Percentiles rank a stretch among this genome's conserved stretches.
Evolutionary conservation across 2,888 invertebrate species (phyloP).

Genomic region (Epistrophe grossulariae): DNA sequence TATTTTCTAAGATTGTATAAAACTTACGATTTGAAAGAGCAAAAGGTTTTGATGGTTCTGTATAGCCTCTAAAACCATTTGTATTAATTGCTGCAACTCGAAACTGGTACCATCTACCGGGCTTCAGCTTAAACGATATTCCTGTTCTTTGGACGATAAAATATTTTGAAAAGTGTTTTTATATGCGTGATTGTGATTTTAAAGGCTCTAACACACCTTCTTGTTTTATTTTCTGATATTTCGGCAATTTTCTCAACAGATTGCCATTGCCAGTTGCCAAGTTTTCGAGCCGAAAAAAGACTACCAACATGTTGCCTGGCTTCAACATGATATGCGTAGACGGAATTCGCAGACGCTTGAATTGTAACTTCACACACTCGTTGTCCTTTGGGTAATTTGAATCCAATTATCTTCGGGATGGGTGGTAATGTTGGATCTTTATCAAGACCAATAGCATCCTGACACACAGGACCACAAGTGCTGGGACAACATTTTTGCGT

Average conservation of each 20-base stretch:
- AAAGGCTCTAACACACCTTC: constrained; percentile 70
- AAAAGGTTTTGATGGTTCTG: constrained; percentile 87
- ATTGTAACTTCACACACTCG: constrained; percentile 85
- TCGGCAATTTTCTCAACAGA: constrained; percentile 81
- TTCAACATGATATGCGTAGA: constrained; percentile 85
- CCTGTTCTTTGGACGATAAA: constrained; percentile 78
- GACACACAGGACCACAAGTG: constrained; percentile 89
- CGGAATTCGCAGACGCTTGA: constrained; percentile 80
- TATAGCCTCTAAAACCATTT: constrained; percentile 90
- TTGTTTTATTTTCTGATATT: constrained; percentile 77
- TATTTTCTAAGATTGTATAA: constrained; percentile 49
- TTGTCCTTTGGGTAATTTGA: constrained; percentile 84
- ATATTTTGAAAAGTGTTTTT: constrained; percentile 4
- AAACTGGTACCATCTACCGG: constrained; percentile 92
- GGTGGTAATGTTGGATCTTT: constrained; percentile 86
- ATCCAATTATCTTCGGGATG: constrained; percentile 86
- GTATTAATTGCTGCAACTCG: constrained; percentile 90
- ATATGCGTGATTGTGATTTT: neutral
- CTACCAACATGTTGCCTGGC: constrained; percentile 89
- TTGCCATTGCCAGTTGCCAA: constrained; percentile 87
- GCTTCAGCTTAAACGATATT: constrained; percentile 83
- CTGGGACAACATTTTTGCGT: constrained; percentile 88
- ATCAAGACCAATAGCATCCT: constrained; percentile 85
- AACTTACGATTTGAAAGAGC: constrained; percentile 81
- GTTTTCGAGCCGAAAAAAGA: constrained; percentile 86